Percentiles rank a stretch among this genome's conserved stretches.
phyloP scores from a whole-genome alignment of 2,888 invertebrate species.

The Galerucella calmariensis region DNA sequence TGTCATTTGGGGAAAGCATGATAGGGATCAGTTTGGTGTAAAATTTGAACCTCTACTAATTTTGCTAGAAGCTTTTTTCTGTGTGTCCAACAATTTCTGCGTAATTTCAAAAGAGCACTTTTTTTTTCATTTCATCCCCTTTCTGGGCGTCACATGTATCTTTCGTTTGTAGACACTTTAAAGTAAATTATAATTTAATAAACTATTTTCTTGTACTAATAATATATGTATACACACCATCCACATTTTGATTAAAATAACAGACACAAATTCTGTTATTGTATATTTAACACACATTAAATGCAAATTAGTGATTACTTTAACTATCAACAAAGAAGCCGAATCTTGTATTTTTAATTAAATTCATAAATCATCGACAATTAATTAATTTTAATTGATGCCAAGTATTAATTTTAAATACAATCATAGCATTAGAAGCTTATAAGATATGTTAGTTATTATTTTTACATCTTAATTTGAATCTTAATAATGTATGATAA shows the following conservation, averaged over 20 bases:
- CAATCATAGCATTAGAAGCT: background rate
- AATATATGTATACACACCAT: background rate
- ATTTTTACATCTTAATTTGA: conserved; percentile 1
- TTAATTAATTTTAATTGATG: background rate
- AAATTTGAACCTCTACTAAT: no score
- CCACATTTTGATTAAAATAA: background rate
- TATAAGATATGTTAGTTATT: background rate
- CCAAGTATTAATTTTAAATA: conserved; percentile 1
- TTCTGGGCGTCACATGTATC: no score
- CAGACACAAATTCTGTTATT: background rate
- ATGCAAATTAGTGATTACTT: conserved; percentile 1
- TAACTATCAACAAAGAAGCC: background rate
- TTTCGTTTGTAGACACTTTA: no score
- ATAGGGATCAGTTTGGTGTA: no score
- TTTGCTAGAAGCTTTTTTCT: no score
- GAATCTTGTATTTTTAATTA: conserved; percentile 1
- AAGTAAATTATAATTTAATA: no score
- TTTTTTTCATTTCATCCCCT: no score
- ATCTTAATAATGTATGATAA: background rate
- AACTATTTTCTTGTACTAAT: no score
- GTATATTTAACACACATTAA: background rate
- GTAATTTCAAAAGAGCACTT: no score
- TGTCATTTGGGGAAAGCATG: no score
- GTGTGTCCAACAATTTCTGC: no score
- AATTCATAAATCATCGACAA: background rate